Evolutionary conservation across 1,140 invertebrate genomes (phyloP), one percentile per base, ranked within the genome.

Genomic region (Atta colombica): DNA sequence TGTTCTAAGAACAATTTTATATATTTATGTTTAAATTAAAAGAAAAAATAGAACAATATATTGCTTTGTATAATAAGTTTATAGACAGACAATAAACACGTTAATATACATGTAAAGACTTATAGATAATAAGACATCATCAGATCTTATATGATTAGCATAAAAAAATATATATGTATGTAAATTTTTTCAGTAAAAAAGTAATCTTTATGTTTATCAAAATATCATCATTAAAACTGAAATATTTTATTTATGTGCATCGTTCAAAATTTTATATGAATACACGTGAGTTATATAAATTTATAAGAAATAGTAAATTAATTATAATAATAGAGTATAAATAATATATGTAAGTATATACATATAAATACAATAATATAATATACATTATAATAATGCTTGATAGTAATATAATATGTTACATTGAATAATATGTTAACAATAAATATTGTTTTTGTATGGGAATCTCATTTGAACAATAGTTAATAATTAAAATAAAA

Each of bases 401-500:
- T 61, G 1, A 5, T 69, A 25, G 39, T 10, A 10, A 45, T 45
- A 45, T 45, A 45, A 0, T 45, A 45, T 45, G 8, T 45, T 45
- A 45, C 39, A 45, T 45, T 45, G 39, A 45, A 45, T 45, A 49
- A 16, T 63, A 16, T 58, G 14, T 18, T 65, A 45, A 45, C 39
- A 45, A 45, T 45, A 31, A 65, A n/a, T 31, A 18, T 31, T 65
- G 28, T 31, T 65, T 65, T 7, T 8, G 0, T 31, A 65, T 7
- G 28, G 2, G 31, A 65, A 31, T 31, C 2, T 65, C 28, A 65
- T 16, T 65, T 65, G 5, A 0, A 65, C 28, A 31, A 28, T 1
- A 14, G 1, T 55, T 63, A 39, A 63, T 4, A 53, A 31, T 72
- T 72, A 72, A 10, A 72, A 53, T 55, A 31, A 72, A 72, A 72